These are phyloP conservation scores for Pluvialis apricaria DNA, from an alignment of 2,113 vertebrate species.

Conservation along the genomic window DNA sequence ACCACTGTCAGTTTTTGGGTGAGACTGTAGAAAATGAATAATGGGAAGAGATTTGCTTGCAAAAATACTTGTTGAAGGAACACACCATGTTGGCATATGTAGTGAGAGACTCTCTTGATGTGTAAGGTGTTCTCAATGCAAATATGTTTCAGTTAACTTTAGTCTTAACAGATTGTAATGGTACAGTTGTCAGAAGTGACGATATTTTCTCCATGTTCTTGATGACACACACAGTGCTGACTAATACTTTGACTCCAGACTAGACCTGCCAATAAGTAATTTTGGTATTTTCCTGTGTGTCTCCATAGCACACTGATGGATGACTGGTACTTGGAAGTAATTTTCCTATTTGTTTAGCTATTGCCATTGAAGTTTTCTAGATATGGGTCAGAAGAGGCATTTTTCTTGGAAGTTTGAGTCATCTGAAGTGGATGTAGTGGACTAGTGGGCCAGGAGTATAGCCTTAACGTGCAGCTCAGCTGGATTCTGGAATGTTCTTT, in stretches of 20 bases:
- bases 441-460: background rate
- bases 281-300: background rate
- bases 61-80: background rate
- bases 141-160: background rate
- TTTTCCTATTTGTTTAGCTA: background rate
- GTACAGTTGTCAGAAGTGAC: background rate
- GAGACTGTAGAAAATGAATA: background rate
- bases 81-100: background rate
- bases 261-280: background rate
- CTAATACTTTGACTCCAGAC: background rate
- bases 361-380: background rate
- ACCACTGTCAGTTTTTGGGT: background rate
- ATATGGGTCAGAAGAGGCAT: background rate
- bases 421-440: background rate
- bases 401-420: background rate
- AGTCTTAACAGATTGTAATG: background rate
- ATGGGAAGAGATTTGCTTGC: background rate
- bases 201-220: background rate
- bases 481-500: background rate
- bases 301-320: background rate
- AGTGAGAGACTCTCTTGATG: background rate
- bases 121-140: background rate
- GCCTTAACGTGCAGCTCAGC: background rate
- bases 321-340: background rate
- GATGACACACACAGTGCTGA: background rate